Percentiles rank a stretch among this genome's conserved stretches.
Conservation (phyloP, 1,140 invertebrate species). For the Cydia fagiglandana region DNA sequence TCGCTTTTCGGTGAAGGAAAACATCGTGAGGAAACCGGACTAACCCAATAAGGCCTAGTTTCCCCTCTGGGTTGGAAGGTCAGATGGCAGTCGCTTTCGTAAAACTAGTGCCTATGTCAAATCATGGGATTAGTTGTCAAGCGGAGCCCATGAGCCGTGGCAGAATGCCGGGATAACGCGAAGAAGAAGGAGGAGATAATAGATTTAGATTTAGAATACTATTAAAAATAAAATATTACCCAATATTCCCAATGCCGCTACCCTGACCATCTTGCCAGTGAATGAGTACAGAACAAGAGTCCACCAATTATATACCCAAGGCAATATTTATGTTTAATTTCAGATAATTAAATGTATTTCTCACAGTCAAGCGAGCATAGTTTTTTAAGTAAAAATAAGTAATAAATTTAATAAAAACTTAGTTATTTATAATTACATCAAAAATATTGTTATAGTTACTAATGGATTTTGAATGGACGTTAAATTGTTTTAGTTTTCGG, state of each 20-base stretch:
- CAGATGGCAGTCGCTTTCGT: too few species aligned
- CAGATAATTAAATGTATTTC: background rate
- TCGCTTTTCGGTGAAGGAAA: too few species aligned
- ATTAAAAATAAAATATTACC: background rate
- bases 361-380: background rate
- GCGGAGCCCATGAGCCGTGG: too few species aligned
- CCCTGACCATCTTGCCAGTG: background rate
- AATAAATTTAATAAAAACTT: background rate
- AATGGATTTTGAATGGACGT: background rate
- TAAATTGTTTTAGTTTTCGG: background rate
- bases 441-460: background rate
- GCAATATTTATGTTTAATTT: background rate
- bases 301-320: background rate
- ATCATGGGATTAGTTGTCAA: too few species aligned
- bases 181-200: too few species aligned
- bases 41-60: too few species aligned
- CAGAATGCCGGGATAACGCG: too few species aligned
- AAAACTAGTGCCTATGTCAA: too few species aligned
- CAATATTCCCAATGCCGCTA: background rate
- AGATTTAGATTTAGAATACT: too few species aligned
- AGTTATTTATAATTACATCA: background rate
- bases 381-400: background rate
- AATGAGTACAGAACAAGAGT: background rate
- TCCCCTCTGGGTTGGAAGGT: too few species aligned
- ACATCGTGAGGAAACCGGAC: too few species aligned